Evolutionary conservation across 2,797 vertebrate genomes (phyloP), one percentile per base, ranked within the genome.

Genomic region (Miichthys miiuy): DNA sequence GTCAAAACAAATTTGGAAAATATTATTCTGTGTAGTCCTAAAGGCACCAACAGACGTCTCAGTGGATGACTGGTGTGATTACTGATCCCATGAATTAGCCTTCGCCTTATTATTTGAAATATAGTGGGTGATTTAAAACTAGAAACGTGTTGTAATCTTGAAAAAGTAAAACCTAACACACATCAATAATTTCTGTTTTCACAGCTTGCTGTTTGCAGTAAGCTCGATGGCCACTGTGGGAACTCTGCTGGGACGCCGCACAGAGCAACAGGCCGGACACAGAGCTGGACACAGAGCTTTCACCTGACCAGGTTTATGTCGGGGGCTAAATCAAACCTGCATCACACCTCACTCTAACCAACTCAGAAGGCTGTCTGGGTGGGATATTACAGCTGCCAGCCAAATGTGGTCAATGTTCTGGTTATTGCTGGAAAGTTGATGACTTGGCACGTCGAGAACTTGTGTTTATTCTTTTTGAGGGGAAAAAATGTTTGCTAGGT

Each of bases 191-290:
- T 25, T 79, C 4, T 91, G 58, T 82, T 77, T 88, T 66, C 72
- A 51, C 89, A 95, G 94, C 89, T 17, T 95, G 94, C 87, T 94
- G 93, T 84, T 68, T 95, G 80, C 94, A 95, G 89, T 95, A 71
- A 91, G 48, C 30, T 3, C 3, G 46, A 44, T 8, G 18, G 50
- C 11, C 76, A 72, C 68, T 68, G 10, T 52, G 66, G 54, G 66
- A 88, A 79, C 56, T 9, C 60, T 38, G 60, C 75, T 7, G 62
- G 34, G 56, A 68, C 51, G 21, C 41, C 73, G 68, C 17, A 12
- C 57, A 18, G 72, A 61, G 67, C 61, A 14, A 34, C 82, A 34
- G 66, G 54, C 52, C 64, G 30, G 54, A 72, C 81, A 68, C 75
- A 56, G 64, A 34, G 46, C 14, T 48, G 60, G 71, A 76, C 58